These are phyloP conservation scores for Scaptomyza caliginosa DNA, from an alignment of 2,888 invertebrate species.

Conservation along the genomic window DNA sequence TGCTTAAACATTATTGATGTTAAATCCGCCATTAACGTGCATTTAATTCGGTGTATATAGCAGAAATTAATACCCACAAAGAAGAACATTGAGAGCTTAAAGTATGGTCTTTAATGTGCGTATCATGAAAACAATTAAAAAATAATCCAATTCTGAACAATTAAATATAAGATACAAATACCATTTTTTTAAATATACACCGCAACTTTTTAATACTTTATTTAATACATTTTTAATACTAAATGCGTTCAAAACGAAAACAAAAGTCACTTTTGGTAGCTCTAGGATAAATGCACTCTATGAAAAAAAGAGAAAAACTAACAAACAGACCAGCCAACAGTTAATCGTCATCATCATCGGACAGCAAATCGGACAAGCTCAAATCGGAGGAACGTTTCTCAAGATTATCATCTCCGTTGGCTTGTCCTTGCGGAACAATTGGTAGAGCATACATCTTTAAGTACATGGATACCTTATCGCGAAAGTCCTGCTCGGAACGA, in stretches of 20 bases:
- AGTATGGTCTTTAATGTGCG: neutral
- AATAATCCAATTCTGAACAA: too few species aligned
- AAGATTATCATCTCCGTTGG: slow-evolving; percentile 18
- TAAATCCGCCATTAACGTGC: neutral
- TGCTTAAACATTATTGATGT: neutral
- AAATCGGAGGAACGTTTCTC: slow-evolving; percentile 63
- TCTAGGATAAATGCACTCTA: slow-evolving; percentile 31
- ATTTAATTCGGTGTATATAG: neutral
- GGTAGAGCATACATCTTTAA: slow-evolving; percentile 60
- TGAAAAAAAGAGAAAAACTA: slow-evolving; percentile 48
- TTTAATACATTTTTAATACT: slow-evolving; percentile 27
- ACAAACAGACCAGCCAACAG: slow-evolving; percentile 50
- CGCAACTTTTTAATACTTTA: slow-evolving; percentile 2
- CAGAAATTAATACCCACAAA: neutral
- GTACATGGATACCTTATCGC: slow-evolving; percentile 51
- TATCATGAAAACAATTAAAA: neutral
- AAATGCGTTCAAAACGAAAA: slow-evolving; percentile 13
- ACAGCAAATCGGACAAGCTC: slow-evolving; percentile 57
- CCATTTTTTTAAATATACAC: neutral
- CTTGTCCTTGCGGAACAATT: slow-evolving; percentile 16
- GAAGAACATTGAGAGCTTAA: neutral
- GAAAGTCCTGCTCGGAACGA: slow-evolving; percentile 56
- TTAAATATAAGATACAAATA: too few species aligned
- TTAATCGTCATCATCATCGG: slow-evolving; percentile 51
- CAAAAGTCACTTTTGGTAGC: slow-evolving; percentile 28